Evolutionary conservation across 2,888 invertebrate species (phyloP), one percentile per base, ranked within the genome.

Genomic region (Blomia tropicalis): DNA sequence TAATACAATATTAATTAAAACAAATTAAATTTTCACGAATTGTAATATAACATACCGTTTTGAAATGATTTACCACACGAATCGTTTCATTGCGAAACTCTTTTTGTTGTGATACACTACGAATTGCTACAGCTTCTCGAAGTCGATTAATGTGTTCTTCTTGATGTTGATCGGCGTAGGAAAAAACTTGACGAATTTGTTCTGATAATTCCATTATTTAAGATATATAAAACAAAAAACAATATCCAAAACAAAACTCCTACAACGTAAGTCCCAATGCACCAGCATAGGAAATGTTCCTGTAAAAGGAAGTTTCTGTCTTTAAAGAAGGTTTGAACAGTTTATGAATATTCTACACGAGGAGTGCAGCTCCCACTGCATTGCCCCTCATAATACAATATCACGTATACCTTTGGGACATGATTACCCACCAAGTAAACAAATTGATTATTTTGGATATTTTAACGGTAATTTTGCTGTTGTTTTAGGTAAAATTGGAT

Each of bases 21-120:
- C 29, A 54, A 32, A 5, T 56, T 22, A 3, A 56, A 29, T n/a
- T 29, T 31, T 11, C 17, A 27, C 22, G 7, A 11, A 19, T 11
- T 27, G 7, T 7, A 22, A 25, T 22, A 22, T 47, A 19, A 7
- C 14, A 14, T 64, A 66, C 66, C 62, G 78, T 76, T 61, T 81
- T 80, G 59, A 81, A 81, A 87, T 89, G 92, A 66, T 87, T 77
- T 30, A 88, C 81, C 92, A 95, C 92, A 68, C 80, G 81, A n/a
- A 82, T 76, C 67, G 90, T 83, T 67, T 95, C 91, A n/a, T 76
- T 75, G 51, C 95, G 81, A 67, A 81, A 81, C 65, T 87, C 83
- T 2, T 85, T 81, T 82, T 87, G 89, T 71, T 88, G 84, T 29
- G 95, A 95, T n/a, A 96, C 91, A 4, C 92, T 93, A 69, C 85